Base-by-base conservation (phyloP, 2,113 vertebrate species). In the Alligator mississippiensis region DNA sequence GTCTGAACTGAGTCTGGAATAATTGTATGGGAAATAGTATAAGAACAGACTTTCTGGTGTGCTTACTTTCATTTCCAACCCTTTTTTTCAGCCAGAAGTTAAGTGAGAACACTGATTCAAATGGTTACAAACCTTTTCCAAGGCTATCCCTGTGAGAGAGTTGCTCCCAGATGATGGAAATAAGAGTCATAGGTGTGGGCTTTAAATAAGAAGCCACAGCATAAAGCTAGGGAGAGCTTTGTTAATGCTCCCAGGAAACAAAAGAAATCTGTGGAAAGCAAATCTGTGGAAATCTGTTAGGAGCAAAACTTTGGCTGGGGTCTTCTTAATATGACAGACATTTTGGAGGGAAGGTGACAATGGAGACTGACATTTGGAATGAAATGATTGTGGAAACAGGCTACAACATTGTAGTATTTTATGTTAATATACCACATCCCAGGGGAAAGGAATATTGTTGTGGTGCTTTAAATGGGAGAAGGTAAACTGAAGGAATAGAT, bases 151-250 rank as follows among this genome's bases (percentile, higher is more conserved):
- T 94, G 93, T 94, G 59, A 74, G 90, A 87, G 57, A 90, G 81
- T 34, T 87, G 10, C 57, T 94, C 70, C 93, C 54, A 87, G 92
- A 68, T 87, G 88, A 68, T 61, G 87, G 88, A 82, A 89, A 70
- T 30, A 30, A 77, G 68, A 95, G 90, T 93, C 90, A 94, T 92
- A 86, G 68, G 60, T 80, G 90, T 96, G 92, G 95, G 94, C 92
- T 96, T 96, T 96, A 79, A 87, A 76, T 90, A 30, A 74, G 16
- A 8, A 68, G 15, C 64, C 64, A 66, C 62, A 91, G 54, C 63
- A 60, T 90, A 91, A 76, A 86, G 82, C 91, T 94, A 96, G 28
- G 68, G 62, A 91, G 85, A 88, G 80, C 82, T 91, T 93, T 86
- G 68, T 84, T 84, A 62, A 82, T 84, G 61, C 57, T 94, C 60